Conservation (phyloP, 2,113 vertebrate species). For the Engystomops pustulosus region DNA sequence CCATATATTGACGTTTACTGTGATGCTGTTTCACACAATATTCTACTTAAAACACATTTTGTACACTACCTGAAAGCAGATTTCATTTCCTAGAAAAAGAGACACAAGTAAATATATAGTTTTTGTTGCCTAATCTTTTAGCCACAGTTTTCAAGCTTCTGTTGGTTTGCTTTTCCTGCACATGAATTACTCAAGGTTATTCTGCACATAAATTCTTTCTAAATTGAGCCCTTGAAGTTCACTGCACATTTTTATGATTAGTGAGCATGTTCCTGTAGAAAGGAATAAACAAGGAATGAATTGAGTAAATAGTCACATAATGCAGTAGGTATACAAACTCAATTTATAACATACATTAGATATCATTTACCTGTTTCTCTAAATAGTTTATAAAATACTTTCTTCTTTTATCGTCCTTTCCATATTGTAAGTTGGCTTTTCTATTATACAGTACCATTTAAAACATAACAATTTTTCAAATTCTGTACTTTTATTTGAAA, state of each 20-base stretch:
- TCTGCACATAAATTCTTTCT: conserved; percentile 45
- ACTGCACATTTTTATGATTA: conserved; percentile 53
- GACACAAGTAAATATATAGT: neutral
- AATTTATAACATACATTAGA: neutral
- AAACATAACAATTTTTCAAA: too few relatives aligned
- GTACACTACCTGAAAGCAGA: neutral
- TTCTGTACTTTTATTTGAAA: too few relatives aligned
- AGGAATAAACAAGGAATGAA: conserved; percentile 49
- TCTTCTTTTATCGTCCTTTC: neutral
- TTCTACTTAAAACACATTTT: neutral
- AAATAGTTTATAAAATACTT: neutral
- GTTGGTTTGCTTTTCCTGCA: conserved; percentile 45
- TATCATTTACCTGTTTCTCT: neutral
- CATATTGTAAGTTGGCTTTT: too few relatives aligned
- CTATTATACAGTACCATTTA: too few relatives aligned
- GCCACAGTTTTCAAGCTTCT: neutral
- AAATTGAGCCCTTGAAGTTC: conserved; percentile 56
- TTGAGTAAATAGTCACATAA: conserved; percentile 31
- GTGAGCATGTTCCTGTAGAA: conserved; percentile 40
- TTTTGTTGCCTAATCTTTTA: conserved; percentile 2
- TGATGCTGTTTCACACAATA: neutral
- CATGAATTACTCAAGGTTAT: conserved; percentile 56
- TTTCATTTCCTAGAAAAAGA: conserved; percentile 4
- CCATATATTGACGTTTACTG: neutral
- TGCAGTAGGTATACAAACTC: neutral